Evolutionary conservation across 2,113 vertebrate genomes (phyloP), one percentile per base, ranked within the genome.

Genomic region (Gadus chalcogrammus): DNA sequence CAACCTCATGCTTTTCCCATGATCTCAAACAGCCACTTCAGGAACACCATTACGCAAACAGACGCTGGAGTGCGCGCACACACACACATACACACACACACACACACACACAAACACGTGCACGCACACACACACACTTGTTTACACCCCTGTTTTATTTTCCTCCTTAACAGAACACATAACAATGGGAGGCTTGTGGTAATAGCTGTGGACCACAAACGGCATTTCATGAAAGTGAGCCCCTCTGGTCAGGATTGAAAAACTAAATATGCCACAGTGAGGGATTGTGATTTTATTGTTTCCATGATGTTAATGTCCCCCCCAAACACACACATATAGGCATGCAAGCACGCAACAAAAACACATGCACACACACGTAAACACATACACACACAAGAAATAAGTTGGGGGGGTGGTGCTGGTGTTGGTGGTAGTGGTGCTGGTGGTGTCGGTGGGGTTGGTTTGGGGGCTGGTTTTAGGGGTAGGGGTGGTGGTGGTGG

Each of bases 1-100:
- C 6, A 84, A 68, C 71, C 74, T 86, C 85, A 87, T 85, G 86
- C 88, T 77, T 89, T 89, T 84, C 78, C 79, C 85, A 84, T 91
- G 84, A 84, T 88, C 82, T 80, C 84, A 90, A 89, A 81, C 82
- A 82, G 78, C 77, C 42, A 15, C 76, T 78, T 81, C 73, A 77
- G 84, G 69, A 87, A 77, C 74, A 80, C 72, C 79, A 79, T 84
- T 83, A 85, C 65, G 75, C 58, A 81, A 64, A 72, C 68, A 67
- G 65, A 71, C 65, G 77, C 76, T 65, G 18, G 3, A 38, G 38
- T 66, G 82, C 74, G 56, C 73, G 68, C 64, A 56, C 55, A 56
- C 11, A 15, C 11, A 56, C 8, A 7, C 31, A 35, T 4, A 7
- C 42, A 61, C 59, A 61, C 59, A 61, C 11, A 61, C 59, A 73